phyloP scores from a whole-genome alignment of 2,797 vertebrate species.

The Agapornis canus region DNA sequence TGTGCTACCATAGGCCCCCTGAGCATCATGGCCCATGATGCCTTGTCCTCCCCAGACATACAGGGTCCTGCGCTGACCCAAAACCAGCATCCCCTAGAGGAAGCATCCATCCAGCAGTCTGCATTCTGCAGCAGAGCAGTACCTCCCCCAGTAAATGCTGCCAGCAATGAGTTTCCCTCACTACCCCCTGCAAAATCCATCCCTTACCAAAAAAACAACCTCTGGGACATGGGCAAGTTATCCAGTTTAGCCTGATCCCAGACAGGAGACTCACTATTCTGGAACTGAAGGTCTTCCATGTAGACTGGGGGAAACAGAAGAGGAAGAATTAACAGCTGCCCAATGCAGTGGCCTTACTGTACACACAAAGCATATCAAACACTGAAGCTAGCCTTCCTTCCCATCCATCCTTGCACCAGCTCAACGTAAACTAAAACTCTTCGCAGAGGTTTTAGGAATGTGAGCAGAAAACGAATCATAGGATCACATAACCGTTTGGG shows the following conservation, averaged over 20 bases:
- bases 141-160: not conserved
- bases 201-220: not conserved
- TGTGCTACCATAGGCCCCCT: not conserved
- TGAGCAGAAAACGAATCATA: fast-evolving
- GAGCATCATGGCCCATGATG: fast-evolving
- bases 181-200: not conserved
- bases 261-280: not conserved
- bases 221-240: too few relatives aligned
- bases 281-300: not conserved
- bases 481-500: not conserved
- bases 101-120: not conserved
- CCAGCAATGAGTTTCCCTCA: not conserved
- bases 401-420: not conserved
- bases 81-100: not conserved
- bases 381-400: not conserved
- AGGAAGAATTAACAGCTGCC: not conserved
- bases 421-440: not conserved
- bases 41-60: not conserved
- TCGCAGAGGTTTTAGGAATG: not conserved
- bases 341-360: not conserved
- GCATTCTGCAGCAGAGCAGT: too few relatives aligned
- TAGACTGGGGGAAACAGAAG: not conserved
- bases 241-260: not conserved
- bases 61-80: not conserved
- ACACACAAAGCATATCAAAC: too few relatives aligned